These are phyloP conservation scores for Avahi laniger DNA, from an alignment of 2,797 vertebrate genomes.

Conservation along the genomic window DNA sequence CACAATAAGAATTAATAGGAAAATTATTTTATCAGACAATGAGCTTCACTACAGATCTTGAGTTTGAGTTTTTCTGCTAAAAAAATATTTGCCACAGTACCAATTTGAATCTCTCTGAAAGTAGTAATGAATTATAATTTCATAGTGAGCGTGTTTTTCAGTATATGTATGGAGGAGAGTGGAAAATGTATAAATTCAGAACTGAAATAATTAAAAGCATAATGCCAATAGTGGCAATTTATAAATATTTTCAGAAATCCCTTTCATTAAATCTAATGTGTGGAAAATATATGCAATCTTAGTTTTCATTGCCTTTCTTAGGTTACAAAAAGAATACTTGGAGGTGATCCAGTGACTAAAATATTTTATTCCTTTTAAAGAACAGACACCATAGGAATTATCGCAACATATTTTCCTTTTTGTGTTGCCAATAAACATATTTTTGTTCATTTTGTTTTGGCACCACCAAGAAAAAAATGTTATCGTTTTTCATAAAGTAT, in stretches of 20 bases:
- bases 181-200: neutral
- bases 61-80: neutral
- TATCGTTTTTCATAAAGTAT: neutral
- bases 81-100: neutral
- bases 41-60: neutral
- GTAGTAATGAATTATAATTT: neutral
- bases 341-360: neutral
- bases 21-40: neutral
- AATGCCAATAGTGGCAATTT: neutral
- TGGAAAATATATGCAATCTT: neutral
- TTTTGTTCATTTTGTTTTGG: constrained; percentile 33
- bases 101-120: neutral
- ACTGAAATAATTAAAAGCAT: neutral
- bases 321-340: neutral
- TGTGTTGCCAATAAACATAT: neutral
- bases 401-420: neutral
- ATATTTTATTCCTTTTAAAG: neutral
- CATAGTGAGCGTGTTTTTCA: neutral
- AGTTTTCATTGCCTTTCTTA: neutral
- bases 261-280: neutral
- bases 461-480: neutral
- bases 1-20: neutral
- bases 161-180: neutral
- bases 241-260: neutral
- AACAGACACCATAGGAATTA: neutral